Base-by-base conservation (phyloP, 1,140 invertebrate genomes). In the Polypedilum vanderplanki region DNA sequence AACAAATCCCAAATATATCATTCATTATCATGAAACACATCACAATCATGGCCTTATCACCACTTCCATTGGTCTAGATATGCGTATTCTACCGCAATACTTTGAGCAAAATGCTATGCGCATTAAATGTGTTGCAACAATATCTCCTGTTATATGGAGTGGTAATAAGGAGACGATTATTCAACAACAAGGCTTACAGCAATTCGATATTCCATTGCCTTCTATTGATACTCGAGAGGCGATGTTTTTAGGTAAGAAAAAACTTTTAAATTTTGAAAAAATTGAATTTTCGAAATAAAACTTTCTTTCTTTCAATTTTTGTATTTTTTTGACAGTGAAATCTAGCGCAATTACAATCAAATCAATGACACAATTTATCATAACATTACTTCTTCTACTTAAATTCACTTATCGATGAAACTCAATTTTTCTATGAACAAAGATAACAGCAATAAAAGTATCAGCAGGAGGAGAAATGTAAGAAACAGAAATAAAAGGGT, bases 221-320 rank as follows among this genome's bases (percentile, higher is more conserved):
- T 81, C 86, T 73, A 85, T 84, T 73, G 86, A 87, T 79, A 86
- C 87, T 79, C 82, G 87, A 75, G 87, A 88, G 79, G 87, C 87
- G 40, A 83, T 87, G 76, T 79, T 88, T 76, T 80, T 88, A 75
- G 86, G 87, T 88, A 80, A 84, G 83, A 83, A 75, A 18, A 24
- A 15, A 20, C 5, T 70, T 70, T 18, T 22, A 70, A 70, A 20
- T 70, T n/a, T n/a, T n/a, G n/a, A n/a, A n/a, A n/a, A n/a, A 20
- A 70, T 20, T 70, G 9, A 70, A 70, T 70, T 70, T 70, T 22
- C 46, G 15, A 57, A 57, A 46, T n/a, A 57, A 57, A n/a, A 22
- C 17, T 22, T 70, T 18, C 17, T 70, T 20, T 70, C 20, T 22
- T 70, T 18, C 65, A 3, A 9, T 70, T 1, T 22, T 20, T 70